Evolutionary conservation across 2,797 vertebrate species (phyloP).

Genomic region (Sebastes kiyomatsui): DNA sequence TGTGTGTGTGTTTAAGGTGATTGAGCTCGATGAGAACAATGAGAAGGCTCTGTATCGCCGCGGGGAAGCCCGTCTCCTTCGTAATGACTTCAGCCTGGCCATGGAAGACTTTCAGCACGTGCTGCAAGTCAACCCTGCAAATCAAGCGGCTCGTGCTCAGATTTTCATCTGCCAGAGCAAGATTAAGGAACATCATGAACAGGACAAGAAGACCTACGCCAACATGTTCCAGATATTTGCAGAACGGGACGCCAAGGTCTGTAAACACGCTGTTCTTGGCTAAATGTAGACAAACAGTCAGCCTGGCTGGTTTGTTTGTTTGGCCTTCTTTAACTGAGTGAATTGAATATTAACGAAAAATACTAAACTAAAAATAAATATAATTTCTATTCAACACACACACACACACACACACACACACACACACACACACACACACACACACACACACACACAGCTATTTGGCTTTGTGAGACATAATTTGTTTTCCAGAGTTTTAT

Average conservation of each 20-base stretch:
- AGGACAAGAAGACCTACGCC: constrained; percentile 92
- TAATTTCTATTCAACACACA: no score
- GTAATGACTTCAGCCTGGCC: constrained; percentile 92
- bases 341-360: not conserved
- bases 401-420: not conserved
- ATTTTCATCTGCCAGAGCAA: constrained; percentile 90
- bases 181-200: constrained; percentile 92
- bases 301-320: not conserved
- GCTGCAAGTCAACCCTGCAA: constrained; percentile 90
- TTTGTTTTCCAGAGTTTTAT: not conserved
- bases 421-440: not conserved
- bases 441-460: not conserved
- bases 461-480: no score
- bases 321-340: not conserved
- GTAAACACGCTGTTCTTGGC: constrained; percentile 38
- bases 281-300: constrained; percentile 11
- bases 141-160: constrained; percentile 89
- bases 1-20: constrained; percentile 79
- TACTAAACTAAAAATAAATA: no score
- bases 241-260: constrained; percentile 92
- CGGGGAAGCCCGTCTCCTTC: constrained; percentile 89
- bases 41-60: constrained; percentile 95
- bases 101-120: constrained; percentile 91
- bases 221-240: constrained; percentile 99
- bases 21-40: constrained; percentile 89